phyloP scores from a whole-genome alignment of 2,797 vertebrate species.

The Cetoscarus ocellatus region DNA sequence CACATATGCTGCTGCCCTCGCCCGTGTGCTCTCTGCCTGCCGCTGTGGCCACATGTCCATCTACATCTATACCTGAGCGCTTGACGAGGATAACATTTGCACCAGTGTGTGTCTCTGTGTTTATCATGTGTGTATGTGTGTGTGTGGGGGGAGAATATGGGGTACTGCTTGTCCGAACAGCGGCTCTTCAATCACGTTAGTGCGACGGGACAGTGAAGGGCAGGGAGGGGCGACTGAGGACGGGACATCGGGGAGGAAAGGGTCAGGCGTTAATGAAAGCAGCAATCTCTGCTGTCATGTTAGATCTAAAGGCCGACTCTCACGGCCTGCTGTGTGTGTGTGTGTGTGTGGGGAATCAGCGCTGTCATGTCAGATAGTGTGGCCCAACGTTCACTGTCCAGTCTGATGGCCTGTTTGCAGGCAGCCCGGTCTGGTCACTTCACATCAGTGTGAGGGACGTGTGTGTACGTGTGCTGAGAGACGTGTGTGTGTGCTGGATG shows the following conservation, averaged over 20 bases:
- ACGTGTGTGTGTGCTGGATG: constrained; percentile 31
- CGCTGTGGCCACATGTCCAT: constrained; percentile 76
- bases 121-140: constrained; percentile 8
- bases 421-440: constrained; percentile 86
- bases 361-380: constrained; percentile 85
- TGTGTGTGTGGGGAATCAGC: constrained; percentile 65
- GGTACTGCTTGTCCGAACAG: constrained; percentile 80
- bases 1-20: constrained; percentile 53
- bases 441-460: constrained; percentile 83
- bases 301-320: constrained; percentile 77
- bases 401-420: constrained; percentile 90
- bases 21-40: constrained; percentile 58
- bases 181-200: constrained; percentile 87
- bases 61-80: constrained; percentile 84
- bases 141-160: constrained; percentile 36
- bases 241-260: constrained; percentile 65
- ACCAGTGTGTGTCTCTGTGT: constrained; percentile 29
- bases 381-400: constrained; percentile 78
- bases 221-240: constrained; percentile 69
- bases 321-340: constrained; percentile 47
- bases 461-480: constrained; percentile 50
- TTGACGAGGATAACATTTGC: constrained; percentile 71
- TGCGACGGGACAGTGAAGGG: constrained; percentile 77
- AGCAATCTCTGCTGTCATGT: constrained; percentile 87
- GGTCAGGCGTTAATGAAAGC: constrained; percentile 85